These are phyloP conservation scores for Tupiocoris notatus DNA, from an alignment of 2,888 invertebrate species.

Conservation along the genomic window DNA sequence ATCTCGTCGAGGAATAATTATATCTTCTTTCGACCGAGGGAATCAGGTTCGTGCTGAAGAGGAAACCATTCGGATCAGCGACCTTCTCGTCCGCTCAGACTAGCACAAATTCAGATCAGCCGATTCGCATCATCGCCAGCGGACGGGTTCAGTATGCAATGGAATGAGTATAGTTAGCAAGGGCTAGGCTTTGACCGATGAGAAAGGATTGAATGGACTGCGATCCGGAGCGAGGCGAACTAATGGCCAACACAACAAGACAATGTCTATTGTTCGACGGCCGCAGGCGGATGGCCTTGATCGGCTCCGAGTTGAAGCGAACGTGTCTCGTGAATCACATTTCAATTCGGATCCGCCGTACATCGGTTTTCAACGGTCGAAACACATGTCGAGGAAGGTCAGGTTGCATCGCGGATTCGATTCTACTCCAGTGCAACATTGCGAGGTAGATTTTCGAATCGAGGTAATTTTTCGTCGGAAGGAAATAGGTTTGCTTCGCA, in stretches of 20 bases:
- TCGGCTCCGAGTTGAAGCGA: not conserved
- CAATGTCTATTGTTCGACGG: not conserved
- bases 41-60: no score
- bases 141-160: not conserved
- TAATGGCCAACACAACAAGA: not conserved
- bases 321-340: not conserved
- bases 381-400: not conserved
- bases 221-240: not conserved
- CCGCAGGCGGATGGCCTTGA: not conserved
- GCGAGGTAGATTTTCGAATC: no score
- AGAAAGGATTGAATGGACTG: not conserved
- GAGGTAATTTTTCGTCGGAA: no score
- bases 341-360: not conserved
- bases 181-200: not conserved
- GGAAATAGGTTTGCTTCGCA: no score
- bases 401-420: no score
- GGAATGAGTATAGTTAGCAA: no score
- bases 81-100: no score
- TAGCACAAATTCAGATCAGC: not conserved
- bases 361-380: not conserved
- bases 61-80: no score
- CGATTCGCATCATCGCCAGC: not conserved
- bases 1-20: no score
- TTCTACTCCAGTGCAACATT: no score
- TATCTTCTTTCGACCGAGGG: no score